Evolutionary conservation across 2,888 invertebrate species (phyloP).

Genomic region (Incurvaria masculella): DNA sequence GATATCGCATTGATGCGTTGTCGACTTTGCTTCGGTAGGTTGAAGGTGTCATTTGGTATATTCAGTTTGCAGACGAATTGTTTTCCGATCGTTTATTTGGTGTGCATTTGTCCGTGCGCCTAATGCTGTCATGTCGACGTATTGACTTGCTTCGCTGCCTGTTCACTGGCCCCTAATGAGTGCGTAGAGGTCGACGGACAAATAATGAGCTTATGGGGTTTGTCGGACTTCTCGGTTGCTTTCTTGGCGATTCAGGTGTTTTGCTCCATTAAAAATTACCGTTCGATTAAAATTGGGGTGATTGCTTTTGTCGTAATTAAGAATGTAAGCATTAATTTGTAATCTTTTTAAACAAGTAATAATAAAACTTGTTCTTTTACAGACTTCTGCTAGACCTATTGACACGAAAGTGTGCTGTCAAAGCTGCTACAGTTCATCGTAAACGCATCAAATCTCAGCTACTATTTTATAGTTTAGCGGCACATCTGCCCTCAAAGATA

Average conservation of each 20-base stretch:
- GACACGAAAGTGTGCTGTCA: too few relatives aligned
- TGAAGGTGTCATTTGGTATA: background rate
- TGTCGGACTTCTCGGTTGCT: background rate
- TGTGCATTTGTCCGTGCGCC: conserved; percentile 35
- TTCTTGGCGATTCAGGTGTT: background rate
- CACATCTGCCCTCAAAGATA: background rate
- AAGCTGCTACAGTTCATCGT: too few relatives aligned
- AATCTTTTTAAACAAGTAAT: background rate
- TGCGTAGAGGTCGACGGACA: background rate
- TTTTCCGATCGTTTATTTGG: conserved; percentile 38
- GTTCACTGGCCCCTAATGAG: conserved; percentile 11
- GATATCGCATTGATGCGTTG: conserved; percentile 32
- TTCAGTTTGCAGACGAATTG: conserved; percentile 18
- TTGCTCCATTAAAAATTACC: too few relatives aligned
- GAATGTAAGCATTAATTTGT: too few relatives aligned
- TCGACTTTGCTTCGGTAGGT: background rate
- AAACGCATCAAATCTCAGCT: background rate
- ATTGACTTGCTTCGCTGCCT: conserved; percentile 31
- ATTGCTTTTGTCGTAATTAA: too few relatives aligned
- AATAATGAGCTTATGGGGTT: background rate
- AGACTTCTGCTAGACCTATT: too few relatives aligned
- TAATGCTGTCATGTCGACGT: conserved; percentile 23
- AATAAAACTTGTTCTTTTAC: too few relatives aligned
- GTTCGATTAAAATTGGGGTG: too few relatives aligned
- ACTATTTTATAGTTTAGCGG: background rate